A percentile compares a stretch with the other conserved stretches of the same genome.
These are phyloP conservation scores for Uria lomvia DNA, from an alignment of 2,113 vertebrate genomes.

Conservation along the genomic window DNA sequence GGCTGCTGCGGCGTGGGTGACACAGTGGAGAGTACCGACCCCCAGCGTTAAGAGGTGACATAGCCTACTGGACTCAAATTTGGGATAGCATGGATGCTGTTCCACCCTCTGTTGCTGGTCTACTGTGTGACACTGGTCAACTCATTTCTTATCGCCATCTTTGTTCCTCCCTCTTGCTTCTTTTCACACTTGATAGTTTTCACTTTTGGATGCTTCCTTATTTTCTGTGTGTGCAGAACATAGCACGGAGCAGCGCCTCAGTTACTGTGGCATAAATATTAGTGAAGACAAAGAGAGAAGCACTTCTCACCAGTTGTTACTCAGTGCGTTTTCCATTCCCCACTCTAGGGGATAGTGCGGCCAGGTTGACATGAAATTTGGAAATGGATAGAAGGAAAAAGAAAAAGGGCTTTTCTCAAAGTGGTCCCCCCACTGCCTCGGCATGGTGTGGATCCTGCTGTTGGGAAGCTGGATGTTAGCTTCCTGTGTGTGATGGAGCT, in stretches of 20 bases:
- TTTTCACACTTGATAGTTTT: background rate
- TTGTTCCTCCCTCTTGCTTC: background rate
- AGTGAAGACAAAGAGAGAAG: background rate
- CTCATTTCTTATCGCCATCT: background rate
- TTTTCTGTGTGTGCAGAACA: background rate
- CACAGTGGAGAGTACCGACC: accelerated
- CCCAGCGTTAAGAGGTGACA: background rate
- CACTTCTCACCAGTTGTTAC: background rate
- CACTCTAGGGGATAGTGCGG: background rate
- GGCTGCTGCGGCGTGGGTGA: background rate
- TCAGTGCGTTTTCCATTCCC: background rate
- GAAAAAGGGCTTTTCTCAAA: background rate
- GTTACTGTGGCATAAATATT: background rate
- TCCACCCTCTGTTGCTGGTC: background rate
- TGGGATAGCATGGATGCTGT: background rate
- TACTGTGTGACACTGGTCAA: background rate
- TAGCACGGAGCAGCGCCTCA: background rate
- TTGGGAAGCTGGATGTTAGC: background rate
- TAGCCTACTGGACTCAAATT: background rate
- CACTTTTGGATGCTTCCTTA: background rate
- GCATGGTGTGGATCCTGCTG: background rate
- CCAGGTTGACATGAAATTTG: background rate
- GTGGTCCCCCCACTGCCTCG: background rate
- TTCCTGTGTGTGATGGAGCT: background rate
- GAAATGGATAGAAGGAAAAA: background rate